These are phyloP conservation scores for Amazonetta brasiliensis DNA, from an alignment of 2,797 vertebrate species.

Conservation along the genomic window DNA sequence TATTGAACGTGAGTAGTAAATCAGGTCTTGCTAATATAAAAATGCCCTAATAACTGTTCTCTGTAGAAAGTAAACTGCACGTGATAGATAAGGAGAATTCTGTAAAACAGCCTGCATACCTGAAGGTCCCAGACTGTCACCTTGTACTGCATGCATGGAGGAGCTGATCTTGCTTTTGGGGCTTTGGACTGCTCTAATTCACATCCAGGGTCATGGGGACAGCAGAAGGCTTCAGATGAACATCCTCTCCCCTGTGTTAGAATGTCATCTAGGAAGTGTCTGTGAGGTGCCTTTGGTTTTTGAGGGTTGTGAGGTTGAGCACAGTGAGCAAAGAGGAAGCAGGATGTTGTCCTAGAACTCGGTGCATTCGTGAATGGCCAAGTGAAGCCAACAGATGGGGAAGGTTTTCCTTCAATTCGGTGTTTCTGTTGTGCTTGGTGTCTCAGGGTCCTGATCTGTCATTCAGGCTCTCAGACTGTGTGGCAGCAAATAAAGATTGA, in stretches of 20 bases:
- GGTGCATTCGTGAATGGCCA: background rate
- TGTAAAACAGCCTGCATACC: background rate
- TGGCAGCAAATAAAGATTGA: background rate
- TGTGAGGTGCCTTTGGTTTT: background rate
- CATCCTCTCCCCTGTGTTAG: background rate
- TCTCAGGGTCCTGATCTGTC: background rate
- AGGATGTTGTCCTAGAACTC: background rate
- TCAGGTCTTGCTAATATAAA: background rate
- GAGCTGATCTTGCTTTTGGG: background rate
- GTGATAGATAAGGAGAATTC: background rate
- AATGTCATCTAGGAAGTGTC: background rate
- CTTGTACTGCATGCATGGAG: background rate
- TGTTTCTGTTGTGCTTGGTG: background rate
- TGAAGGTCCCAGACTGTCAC: background rate
- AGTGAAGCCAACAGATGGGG: background rate
- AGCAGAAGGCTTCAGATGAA: background rate
- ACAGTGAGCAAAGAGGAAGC: background rate
- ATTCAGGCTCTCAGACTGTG: background rate
- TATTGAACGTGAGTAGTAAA: background rate
- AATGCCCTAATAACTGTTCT: background rate
- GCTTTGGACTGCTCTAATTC: background rate
- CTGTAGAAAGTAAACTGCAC: background rate
- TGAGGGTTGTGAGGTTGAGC: background rate
- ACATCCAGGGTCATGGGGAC: background rate
- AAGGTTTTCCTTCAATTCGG: background rate